A percentile compares a stretch with the other conserved stretches of the same genome.
phyloP scores from a whole-genome alignment of 2,113 vertebrate genomes.

The Eidolon helvum region DNA sequence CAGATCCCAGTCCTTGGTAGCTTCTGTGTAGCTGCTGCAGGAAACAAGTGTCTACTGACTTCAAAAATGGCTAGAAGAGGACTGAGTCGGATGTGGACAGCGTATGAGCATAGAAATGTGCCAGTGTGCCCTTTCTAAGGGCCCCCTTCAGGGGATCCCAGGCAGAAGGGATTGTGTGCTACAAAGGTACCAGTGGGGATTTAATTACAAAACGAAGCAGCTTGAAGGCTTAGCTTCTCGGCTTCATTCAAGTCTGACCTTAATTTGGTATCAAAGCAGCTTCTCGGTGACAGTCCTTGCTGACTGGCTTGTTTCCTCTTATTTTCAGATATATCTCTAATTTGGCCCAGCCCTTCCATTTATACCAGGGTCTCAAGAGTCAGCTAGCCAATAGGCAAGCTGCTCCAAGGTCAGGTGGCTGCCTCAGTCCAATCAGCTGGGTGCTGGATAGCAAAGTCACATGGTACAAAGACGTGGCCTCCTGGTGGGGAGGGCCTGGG shows the following conservation, averaged over 20 bases:
- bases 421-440: background rate
- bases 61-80: too few species aligned
- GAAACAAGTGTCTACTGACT: background rate
- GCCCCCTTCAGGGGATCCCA: background rate
- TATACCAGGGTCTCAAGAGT: background rate
- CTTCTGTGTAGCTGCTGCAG: background rate
- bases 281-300: background rate
- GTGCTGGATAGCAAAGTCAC: background rate
- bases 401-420: background rate
- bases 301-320: background rate
- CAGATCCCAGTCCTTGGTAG: background rate
- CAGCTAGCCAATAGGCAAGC: background rate
- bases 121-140: background rate
- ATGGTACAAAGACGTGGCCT: rapidly evolving
- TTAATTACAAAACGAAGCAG: background rate
- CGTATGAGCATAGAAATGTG: background rate
- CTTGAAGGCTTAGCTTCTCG: background rate
- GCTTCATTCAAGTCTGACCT: background rate
- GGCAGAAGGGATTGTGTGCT: background rate
- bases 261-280: background rate
- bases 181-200: background rate
- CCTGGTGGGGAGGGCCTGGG: rapidly evolving
- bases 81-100: background rate
- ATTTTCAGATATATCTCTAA: background rate
- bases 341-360: background rate